Evolutionary conservation across 2,888 invertebrate genomes (phyloP), one percentile per base, ranked within the genome.

Genomic region (Apantesis nais): DNA sequence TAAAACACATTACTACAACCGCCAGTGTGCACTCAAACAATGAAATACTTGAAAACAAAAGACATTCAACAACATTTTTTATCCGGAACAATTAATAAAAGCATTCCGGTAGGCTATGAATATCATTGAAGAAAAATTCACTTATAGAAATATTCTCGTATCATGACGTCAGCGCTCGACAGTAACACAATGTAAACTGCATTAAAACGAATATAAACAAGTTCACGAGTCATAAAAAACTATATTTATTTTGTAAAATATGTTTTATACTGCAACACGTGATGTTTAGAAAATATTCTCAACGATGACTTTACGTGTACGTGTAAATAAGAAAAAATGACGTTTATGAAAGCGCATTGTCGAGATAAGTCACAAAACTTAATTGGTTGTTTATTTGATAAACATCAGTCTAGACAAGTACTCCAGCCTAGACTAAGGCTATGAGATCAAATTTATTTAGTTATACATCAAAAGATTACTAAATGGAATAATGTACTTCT

Each of bases 1-100:
- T 44, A 11, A 29, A 48, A 70, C 64, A 71, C 72, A 44, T 64
- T 29, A 71, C 66, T 66, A 68, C 67, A 70, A 63, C 22, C 66
- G 64, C 65, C 66, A 31, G 69, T 39, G 63, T 66, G 67, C 73
- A 66, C 68, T 62, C 60, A 52, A 41, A 66, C 68, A 73, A 71
- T 73, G 67, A 78, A 77, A 74, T 75, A 76, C 70, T 75, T 75
- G 14, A 25, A 64, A 78, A 83, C 79, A 81, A 83, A 78, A 79
- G 75, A 66, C 77, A 66, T 62, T 75, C 61, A 77, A 79, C 71
- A 77, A 74, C 72, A 72, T 71, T 62, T 66, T 68, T 77, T 67
- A 70, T 39, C 60, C 41, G 62, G 62, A 69, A 74, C 72, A 73
- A 72, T 77, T 29, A 62, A 41, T 44, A 69, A 58, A 62, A 39